Base-by-base conservation (phyloP, 2,797 vertebrate species). In the Pterois miles region DNA sequence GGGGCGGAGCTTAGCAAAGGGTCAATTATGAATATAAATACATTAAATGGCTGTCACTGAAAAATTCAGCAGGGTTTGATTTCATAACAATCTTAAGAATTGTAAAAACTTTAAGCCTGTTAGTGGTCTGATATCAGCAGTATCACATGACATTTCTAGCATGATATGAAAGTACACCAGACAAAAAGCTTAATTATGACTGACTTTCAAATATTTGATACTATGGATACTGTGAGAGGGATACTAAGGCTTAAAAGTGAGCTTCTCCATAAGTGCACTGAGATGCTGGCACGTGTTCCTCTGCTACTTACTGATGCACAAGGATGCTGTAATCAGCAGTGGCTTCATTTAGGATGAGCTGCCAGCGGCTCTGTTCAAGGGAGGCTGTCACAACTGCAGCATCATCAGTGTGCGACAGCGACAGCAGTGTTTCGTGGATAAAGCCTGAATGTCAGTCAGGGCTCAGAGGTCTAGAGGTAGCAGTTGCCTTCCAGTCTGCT, bases 371-470 rank as follows among this genome's bases (percentile, higher is more conserved):
- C 29, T 67, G 74, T 74, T 57, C 23, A 25, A 43, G 29, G 48
- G 56, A 50, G 53, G 64, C 5, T 74, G 81, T 78, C 71, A 79
- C 85, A 86, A 65, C 66, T 77, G 74, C 83, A 1, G 65, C 80
- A 82, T 92, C 91, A 91, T 89, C 85, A 83, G 46, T 4, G 82
- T 80, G 89, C 77, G 84, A 86, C 84, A 22, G 79, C 50, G 67
- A 65, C 84, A 33, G 83, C 76, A 25, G 56, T 20, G 53, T 82
- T 74, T 53, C 71, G n/a, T 70, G 83, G 83, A 65, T 60, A 63
- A 74, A 78, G 73, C 65, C 58, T 91, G 88, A 91, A 90, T 84
- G 91, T 92, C 88, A 92, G 76, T 73, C 63, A 46, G 66, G 59
- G 77, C 73, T 80, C 60, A 27, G 63, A 10, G 20, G 84, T 80